Evolutionary conservation across 1,140 invertebrate species (phyloP).

Genomic region (Scaptomyza graminum): DNA sequence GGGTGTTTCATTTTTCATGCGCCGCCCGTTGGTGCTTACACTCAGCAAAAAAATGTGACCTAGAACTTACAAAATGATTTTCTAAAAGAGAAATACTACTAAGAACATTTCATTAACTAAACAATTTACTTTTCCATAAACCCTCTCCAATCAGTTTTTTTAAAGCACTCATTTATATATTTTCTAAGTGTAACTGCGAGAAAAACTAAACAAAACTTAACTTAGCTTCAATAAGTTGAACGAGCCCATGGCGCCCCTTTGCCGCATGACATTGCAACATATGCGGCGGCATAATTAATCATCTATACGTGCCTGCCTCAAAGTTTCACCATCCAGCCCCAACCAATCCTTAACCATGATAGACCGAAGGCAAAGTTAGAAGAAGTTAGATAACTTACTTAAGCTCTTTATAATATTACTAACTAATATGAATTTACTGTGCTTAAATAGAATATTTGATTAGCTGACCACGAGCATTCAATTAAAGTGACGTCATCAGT

Average conservation of each 20-base stretch:
- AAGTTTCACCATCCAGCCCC: constrained; percentile 34
- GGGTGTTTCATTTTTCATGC: constrained; percentile 66
- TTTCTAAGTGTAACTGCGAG: constrained; percentile 16
- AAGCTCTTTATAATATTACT: constrained; percentile 42
- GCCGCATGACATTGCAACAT: constrained; percentile 73
- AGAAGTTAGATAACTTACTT: constrained; percentile 26
- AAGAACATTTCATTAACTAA: not conserved
- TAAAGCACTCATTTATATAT: not conserved
- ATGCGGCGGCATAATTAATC: constrained; percentile 75
- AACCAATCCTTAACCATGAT: not conserved
- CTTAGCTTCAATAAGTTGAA: constrained; percentile 65
- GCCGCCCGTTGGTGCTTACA: constrained; percentile 16
- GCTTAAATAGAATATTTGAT: constrained; percentile 71
- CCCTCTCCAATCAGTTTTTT: too few relatives aligned
- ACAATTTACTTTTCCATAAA: not conserved
- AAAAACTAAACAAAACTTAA: constrained; percentile 64
- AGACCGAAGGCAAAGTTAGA: constrained; percentile 40
- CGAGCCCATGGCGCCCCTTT: constrained; percentile 19
- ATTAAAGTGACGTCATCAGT: constrained; percentile 47
- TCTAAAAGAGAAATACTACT: too few relatives aligned
- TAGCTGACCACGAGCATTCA: constrained; percentile 62
- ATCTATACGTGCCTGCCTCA: constrained; percentile 64
- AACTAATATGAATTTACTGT: constrained; percentile 52
- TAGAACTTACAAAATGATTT: too few relatives aligned
- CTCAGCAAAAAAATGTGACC: constrained; percentile 5